Percentiles rank a stretch among this genome's conserved stretches.
Conservation (phyloP, 2,797 vertebrate species). For the Bradypus variegatus region DNA sequence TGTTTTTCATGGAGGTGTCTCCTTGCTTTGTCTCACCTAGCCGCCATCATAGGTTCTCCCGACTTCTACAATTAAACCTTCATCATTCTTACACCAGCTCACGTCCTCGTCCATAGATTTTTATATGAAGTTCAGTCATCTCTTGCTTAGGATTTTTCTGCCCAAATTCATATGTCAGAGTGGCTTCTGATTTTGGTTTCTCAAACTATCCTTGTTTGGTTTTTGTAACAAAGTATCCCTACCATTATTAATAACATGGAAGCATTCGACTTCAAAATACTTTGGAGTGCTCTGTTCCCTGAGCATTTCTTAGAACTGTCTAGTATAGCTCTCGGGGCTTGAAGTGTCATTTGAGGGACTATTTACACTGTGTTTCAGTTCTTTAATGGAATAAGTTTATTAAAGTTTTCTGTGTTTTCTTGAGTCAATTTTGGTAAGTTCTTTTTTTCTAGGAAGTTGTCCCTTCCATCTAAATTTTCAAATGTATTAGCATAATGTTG, state of each 20-base stretch:
- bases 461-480: background rate
- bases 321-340: background rate
- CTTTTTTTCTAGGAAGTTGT: background rate
- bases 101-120: background rate
- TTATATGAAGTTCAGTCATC: background rate
- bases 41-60: no score
- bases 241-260: background rate
- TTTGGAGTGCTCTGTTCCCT: background rate
- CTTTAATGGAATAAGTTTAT: background rate
- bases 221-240: background rate
- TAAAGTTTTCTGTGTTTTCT: background rate
- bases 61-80: no score
- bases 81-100: no score
- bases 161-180: background rate
- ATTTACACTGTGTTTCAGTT: background rate
- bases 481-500: background rate
- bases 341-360: conserved; percentile 1
- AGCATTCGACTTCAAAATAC: background rate
- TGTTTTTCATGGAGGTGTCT: no score
- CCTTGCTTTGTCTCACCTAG: no score
- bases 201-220: background rate
- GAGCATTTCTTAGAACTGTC: conserved; percentile 3
- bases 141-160: background rate
- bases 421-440: background rate
- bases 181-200: background rate